Evolutionary conservation across 2,888 invertebrate species (phyloP).

Genomic region (Torymus auratus): DNA sequence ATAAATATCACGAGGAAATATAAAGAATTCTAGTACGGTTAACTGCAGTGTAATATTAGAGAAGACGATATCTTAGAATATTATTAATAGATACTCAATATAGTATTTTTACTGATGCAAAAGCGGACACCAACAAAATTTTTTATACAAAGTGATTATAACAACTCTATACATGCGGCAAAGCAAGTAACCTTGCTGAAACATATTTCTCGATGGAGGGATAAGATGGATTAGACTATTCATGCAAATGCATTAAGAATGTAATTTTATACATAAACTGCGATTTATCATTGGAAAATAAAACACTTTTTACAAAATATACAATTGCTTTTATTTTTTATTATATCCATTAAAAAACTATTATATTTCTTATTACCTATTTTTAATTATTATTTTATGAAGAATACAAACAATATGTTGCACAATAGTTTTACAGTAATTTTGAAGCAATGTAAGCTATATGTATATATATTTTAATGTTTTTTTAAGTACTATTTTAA

Average conservation of each 20-base stretch:
- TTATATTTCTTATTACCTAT: neutral
- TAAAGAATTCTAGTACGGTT: constrained; percentile 58
- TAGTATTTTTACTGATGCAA: constrained; percentile 65
- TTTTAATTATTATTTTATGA: too few relatives aligned
- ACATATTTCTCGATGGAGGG: constrained; percentile 22
- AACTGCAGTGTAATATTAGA: constrained; percentile 66
- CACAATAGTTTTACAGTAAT: too few relatives aligned
- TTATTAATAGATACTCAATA: constrained; percentile 62
- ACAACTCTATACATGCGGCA: constrained; percentile 28
- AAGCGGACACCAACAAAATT: constrained; percentile 56
- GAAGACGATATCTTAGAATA: constrained; percentile 64
- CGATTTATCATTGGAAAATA: constrained; percentile 70
- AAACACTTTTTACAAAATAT: constrained; percentile 70
- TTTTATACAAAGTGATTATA: constrained; percentile 46
- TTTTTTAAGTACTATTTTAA: too few relatives aligned
- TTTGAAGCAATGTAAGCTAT: too few relatives aligned
- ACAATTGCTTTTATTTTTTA: neutral
- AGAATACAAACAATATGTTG: too few relatives aligned
- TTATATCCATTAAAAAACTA: neutral
- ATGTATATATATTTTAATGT: too few relatives aligned
- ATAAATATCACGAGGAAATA: constrained; percentile 63
- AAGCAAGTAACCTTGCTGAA: constrained; percentile 38
- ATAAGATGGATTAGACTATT: constrained; percentile 48
- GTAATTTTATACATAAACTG: constrained; percentile 73
- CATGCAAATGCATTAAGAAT: constrained; percentile 63